Percentiles rank a stretch among this genome's conserved stretches.
phyloP scores from a whole-genome alignment of 2,888 invertebrate species.

The Chymomyza amoena region DNA sequence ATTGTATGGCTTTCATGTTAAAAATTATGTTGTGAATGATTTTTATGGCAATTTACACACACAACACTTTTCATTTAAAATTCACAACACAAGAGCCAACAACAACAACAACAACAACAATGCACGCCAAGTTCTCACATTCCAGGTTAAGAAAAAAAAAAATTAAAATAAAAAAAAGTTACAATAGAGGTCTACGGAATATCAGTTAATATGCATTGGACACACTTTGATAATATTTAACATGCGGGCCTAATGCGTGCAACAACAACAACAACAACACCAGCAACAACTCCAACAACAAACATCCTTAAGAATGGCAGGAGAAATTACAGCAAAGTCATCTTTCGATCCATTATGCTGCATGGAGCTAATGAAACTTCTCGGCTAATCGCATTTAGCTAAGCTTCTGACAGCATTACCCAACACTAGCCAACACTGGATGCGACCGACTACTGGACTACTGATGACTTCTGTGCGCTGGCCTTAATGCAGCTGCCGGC shows the following conservation, averaged over 20 bases:
- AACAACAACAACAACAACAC: too few relatives aligned
- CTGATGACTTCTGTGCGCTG: not conserved
- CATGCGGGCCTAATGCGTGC: not conserved
- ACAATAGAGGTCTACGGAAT: too few relatives aligned
- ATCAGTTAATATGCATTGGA: not conserved
- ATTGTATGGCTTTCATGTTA: conserved; percentile 46
- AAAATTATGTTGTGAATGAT: conserved; percentile 59
- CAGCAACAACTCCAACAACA: too few relatives aligned
- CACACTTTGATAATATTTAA: not conserved
- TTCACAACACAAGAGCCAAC: not conserved
- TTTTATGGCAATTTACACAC: conserved; percentile 55
- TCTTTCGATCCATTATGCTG: conserved; percentile 19
- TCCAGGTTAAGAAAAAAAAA: not conserved
- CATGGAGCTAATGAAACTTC: not conserved
- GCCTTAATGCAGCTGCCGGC: not conserved
- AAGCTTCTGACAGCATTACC: not conserved
- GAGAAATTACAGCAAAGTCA: conserved; percentile 43
- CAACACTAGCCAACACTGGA: not conserved
- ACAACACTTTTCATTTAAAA: conserved; percentile 45
- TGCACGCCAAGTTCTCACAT: not conserved
- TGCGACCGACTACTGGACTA: not conserved
- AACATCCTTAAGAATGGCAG: conserved; percentile 16
- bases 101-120: not conserved
- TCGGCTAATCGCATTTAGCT: not conserved
- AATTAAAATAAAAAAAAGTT: not conserved